Percentiles rank a stretch among this genome's conserved stretches.
Conservation (phyloP, 2,797 vertebrate genomes). For the Pseudochirops cupreus region DNA sequence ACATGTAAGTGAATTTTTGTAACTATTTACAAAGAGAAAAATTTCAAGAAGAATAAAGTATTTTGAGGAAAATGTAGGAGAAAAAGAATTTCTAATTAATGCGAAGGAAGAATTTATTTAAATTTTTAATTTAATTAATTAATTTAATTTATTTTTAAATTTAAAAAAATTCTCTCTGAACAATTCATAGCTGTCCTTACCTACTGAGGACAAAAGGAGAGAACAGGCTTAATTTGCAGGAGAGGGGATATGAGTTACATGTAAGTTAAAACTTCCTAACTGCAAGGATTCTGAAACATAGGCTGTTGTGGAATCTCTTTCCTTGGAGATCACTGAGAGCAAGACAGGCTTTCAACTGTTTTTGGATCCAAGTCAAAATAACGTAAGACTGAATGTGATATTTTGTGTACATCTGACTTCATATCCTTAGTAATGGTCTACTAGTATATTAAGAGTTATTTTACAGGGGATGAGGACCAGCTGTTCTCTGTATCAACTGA, state of each 20-base stretch:
- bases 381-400: background rate
- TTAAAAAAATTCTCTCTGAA: slow-evolving; percentile 50
- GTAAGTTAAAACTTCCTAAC: slow-evolving; percentile 44
- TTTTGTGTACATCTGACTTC: slow-evolving; percentile 12
- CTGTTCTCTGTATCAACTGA: slow-evolving; percentile 33
- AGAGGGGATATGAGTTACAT: slow-evolving; percentile 47
- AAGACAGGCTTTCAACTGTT: background rate
- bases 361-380: slow-evolving; percentile 51
- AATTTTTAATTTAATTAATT: background rate
- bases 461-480: slow-evolving; percentile 7
- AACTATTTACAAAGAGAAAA: slow-evolving; percentile 42
- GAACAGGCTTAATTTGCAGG: slow-evolving; percentile 45
- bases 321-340: slow-evolving; percentile 30
- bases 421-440: slow-evolving; percentile 13
- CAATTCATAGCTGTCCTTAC: slow-evolving; percentile 40
- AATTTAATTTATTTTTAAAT: slow-evolving; percentile 9
- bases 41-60: slow-evolving; percentile 37
- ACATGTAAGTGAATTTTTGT: slow-evolving; percentile 7
- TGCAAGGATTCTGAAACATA: slow-evolving; percentile 38
- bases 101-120: slow-evolving; percentile 51
- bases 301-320: background rate
- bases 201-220: slow-evolving; percentile 39
- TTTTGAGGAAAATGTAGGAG: slow-evolving; percentile 38
- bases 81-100: slow-evolving; percentile 53
- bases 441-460: slow-evolving; percentile 7